phyloP scores from a whole-genome alignment of 2,113 vertebrate genomes.

The Phrynosoma platyrhinos region DNA sequence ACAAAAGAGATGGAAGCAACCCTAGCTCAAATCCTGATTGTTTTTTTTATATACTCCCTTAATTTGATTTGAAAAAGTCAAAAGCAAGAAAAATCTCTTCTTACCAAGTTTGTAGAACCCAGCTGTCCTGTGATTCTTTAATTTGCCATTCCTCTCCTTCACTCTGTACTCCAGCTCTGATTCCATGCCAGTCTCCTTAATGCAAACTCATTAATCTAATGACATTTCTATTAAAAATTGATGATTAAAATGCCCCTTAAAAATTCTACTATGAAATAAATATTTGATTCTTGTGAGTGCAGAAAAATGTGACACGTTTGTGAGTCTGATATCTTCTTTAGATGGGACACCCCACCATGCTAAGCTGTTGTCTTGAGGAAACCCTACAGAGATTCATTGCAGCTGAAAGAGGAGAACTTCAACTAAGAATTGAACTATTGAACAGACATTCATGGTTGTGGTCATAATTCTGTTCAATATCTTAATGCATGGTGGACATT shows the following conservation, averaged over 20 bases:
- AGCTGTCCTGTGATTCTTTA: slow-evolving; percentile 32
- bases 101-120: neutral
- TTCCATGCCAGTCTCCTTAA: slow-evolving; percentile 42
- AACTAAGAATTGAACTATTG: neutral
- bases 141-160: slow-evolving; percentile 59
- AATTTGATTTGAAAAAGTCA: neutral
- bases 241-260: slow-evolving; percentile 47
- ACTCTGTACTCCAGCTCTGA: slow-evolving; percentile 43
- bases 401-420: neutral
- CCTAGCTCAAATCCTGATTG: slow-evolving; percentile 43
- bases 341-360: neutral
- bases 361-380: neutral
- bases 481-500: too few relatives aligned
- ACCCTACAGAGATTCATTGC: neutral
- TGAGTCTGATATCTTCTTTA: slow-evolving; percentile 24
- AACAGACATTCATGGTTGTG: neutral
- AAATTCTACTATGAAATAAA: slow-evolving; percentile 27
- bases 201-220: slow-evolving; percentile 44
- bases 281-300: neutral
- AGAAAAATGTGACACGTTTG: neutral
- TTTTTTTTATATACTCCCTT: neutral
- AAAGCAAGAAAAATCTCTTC: neutral
- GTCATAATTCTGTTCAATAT: neutral
- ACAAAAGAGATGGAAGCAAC: slow-evolving; percentile 44
- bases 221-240: slow-evolving; percentile 21